A percentile compares a stretch with the other conserved stretches of the same genome.
phyloP scores from a whole-genome alignment of 2,888 invertebrate genomes.

The Sarcophaga variegata region DNA sequence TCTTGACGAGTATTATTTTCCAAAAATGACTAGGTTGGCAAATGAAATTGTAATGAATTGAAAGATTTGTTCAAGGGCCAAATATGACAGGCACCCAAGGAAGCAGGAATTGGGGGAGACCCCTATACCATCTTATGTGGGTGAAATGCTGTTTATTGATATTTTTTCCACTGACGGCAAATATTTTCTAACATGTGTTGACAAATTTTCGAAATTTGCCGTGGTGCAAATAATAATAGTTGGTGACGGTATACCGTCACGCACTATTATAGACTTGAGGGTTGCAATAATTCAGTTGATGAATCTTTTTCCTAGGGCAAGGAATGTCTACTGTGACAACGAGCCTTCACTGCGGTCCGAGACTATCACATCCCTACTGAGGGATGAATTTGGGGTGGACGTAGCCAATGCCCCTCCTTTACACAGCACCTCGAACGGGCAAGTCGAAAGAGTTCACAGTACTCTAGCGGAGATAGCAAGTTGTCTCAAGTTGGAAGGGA shows the following conservation, averaged over 20 bases:
- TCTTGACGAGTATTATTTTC: slow-evolving; percentile 59
- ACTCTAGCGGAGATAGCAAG: slow-evolving; percentile 68
- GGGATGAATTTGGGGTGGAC: slow-evolving; percentile 22
- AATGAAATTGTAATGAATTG: slow-evolving; percentile 63
- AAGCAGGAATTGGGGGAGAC: slow-evolving; percentile 60
- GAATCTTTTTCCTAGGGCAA: slow-evolving; percentile 27
- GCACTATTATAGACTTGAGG: slow-evolving; percentile 69
- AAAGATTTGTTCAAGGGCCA: slow-evolving; percentile 59
- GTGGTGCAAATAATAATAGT: slow-evolving; percentile 63
- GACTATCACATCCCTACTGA: slow-evolving; percentile 15
- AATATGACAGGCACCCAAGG: slow-evolving; percentile 69
- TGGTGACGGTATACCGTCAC: slow-evolving; percentile 25
- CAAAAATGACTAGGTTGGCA: slow-evolving; percentile 43
- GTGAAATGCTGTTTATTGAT: slow-evolving; percentile 43
- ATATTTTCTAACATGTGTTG: slow-evolving; percentile 67
- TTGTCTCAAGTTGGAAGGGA: slow-evolving; percentile 31
- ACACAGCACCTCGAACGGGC: slow-evolving; percentile 63
- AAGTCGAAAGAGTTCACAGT: slow-evolving; percentile 69
- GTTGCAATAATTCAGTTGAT: slow-evolving; percentile 37
- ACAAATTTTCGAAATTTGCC: slow-evolving; percentile 70
- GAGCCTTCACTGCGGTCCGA: slow-evolving; percentile 31
- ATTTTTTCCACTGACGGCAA: slow-evolving; percentile 67
- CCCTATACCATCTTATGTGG: slow-evolving; percentile 52
- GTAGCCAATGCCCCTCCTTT: slow-evolving; percentile 22
- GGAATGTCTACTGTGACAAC: slow-evolving; percentile 34